Evolutionary conservation across 2,797 vertebrate genomes (phyloP), one percentile per base, ranked within the genome.

Genomic region (Aplochiton taeniatus): DNA sequence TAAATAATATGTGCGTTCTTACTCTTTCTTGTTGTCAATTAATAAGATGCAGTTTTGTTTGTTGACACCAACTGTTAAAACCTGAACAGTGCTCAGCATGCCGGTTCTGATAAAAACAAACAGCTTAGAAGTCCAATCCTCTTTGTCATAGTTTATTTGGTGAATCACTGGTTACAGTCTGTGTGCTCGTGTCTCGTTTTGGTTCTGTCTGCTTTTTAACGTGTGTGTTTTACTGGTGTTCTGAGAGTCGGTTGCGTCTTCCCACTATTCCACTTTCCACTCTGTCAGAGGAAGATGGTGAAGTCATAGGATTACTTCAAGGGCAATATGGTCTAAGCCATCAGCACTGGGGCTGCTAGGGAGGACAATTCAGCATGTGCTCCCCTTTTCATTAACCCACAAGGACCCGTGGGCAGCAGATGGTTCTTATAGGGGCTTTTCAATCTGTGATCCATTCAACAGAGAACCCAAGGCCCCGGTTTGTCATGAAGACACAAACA

Each of bases 191-290:
- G 61, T 74, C 11, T 62, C 47, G 52, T 58, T 56, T 17, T 69
- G 70, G 78, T 63, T 78, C 58, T 80, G 81, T 73, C 73, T 83
- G 78, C 11, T 53, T 53, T 19, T 53, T 48, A 19, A 61, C 13
- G 44, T 41, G 62, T 73, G 74, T 86, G 74, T 86, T 87, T 91
- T 90, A 81, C 88, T 82, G 83, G 84, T 74, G 74, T 72, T 79
- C 73, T 88, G 91, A 53, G 87, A 85, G 74, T 83, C 87, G 45
- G 52, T 75, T 79, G 74, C 51, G 85, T 92, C 87, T 88, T 83
- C 84, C 91, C 88, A 72, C 85, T 11, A 68, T 78, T 69, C 83
- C 82, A 83, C 85, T 93, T 92, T 93, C 88, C 89, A 91, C 88
- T 87, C 83, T 75, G 87, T 92, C 88, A 91, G 84, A 58, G 77